A percentile compares a stretch with the other conserved stretches of the same genome.
These are phyloP conservation scores for Chrysogorgia sp. DNA, from an alignment of 92 coral and sea anemone species.

Conservation along the genomic window DNA sequence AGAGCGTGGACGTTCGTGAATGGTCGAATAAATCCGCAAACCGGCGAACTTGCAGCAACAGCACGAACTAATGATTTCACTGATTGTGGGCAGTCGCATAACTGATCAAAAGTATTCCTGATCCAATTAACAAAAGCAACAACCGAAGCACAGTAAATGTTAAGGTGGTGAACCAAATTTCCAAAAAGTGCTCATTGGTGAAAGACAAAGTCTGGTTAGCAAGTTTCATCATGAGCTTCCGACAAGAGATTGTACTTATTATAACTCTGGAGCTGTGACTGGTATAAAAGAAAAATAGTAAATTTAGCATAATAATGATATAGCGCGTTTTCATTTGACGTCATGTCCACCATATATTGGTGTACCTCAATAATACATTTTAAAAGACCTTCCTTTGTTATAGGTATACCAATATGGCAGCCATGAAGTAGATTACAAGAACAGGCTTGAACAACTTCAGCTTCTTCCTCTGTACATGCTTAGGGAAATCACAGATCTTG, in stretches of 20 bases:
- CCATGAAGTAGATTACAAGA: too few relatives aligned
- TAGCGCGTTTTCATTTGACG: too few relatives aligned
- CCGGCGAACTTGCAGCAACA: slow-evolving; percentile 20
- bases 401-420: too few relatives aligned
- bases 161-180: background rate
- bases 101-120: background rate
- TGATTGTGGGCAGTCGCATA: slow-evolving; percentile 6
- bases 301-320: too few relatives aligned
- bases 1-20: background rate
- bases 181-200: background rate
- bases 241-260: slow-evolving; percentile 5
- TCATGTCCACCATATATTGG: too few relatives aligned
- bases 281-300: slow-evolving; percentile 4
- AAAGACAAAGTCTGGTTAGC: background rate
- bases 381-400: too few relatives aligned
- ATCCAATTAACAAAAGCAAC: background rate
- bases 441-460: too few relatives aligned
- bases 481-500: too few relatives aligned
- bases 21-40: slow-evolving; percentile 19
- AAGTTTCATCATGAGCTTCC: slow-evolving; percentile 16
- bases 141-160: background rate
- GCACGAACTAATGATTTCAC: slow-evolving; percentile 18
- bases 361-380: too few relatives aligned
- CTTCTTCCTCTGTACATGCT: too few relatives aligned
- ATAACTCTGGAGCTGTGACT: slow-evolving; percentile 25